These are phyloP conservation scores for Rhopalosiphum padi DNA, from an alignment of 1,140 invertebrate genomes.

Conservation along the genomic window DNA sequence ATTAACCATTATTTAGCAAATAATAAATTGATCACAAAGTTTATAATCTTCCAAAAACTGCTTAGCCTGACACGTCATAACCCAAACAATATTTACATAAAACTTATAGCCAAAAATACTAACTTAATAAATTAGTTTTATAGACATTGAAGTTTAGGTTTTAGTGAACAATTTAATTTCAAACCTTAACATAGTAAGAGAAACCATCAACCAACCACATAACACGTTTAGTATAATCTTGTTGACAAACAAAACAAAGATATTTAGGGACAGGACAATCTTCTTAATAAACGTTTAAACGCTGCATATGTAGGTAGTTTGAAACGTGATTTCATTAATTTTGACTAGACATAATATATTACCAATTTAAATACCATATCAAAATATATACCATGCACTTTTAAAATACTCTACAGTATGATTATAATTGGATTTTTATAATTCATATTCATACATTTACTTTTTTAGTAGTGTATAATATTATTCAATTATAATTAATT, in stretches of 20 bases:
- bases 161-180: neutral
- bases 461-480: neutral
- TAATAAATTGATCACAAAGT: neutral
- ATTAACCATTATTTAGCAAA: neutral
- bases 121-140: slow-evolving; percentile 4
- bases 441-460: neutral
- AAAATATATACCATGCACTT: neutral
- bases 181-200: neutral
- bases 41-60: neutral
- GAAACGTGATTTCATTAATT: neutral
- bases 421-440: neutral
- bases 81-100: neutral
- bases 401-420: neutral
- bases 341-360: neutral
- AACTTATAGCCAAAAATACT: neutral
- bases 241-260: neutral
- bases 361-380: neutral
- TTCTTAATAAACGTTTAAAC: neutral
- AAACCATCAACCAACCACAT: neutral
- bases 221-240: slow-evolving; percentile 1
- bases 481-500: neutral
- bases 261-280: neutral
- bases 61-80: neutral
- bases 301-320: neutral
- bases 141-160: neutral